Evolutionary conservation across 1,140 invertebrate genomes (phyloP).

Genomic region (Holotrichia oblita): DNA sequence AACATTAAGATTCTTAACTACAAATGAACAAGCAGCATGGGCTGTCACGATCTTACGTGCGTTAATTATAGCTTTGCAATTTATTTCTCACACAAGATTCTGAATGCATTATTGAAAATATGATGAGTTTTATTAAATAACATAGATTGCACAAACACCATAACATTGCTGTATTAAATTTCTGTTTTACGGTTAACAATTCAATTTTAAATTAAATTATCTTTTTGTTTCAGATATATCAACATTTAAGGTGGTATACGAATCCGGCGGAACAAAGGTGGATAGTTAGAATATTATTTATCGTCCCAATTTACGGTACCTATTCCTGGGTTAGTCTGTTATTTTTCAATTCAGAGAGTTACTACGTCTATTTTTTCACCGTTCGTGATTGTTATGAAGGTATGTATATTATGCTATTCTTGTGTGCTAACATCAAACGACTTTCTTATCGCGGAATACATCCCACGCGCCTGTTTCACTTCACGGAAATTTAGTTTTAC

Average conservation of each 20-base stretch:
- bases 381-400: constrained; percentile 99
- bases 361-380: constrained; percentile 99
- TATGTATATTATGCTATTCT: constrained; percentile 59
- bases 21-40: too few species aligned
- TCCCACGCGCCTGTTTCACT: constrained; percentile 2
- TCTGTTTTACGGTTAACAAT: too few species aligned
- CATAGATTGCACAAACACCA: too few species aligned
- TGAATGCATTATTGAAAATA: too few species aligned
- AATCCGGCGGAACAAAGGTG: constrained; percentile 98
- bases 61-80: too few species aligned
- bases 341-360: constrained; percentile 98
- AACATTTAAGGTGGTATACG: constrained; percentile 90
- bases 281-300: constrained; percentile 99
- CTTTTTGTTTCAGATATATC: constrained; percentile 44
- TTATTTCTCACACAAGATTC: too few species aligned
- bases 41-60: too few species aligned
- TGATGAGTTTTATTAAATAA: too few species aligned
- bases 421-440: not conserved
- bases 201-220: too few species aligned
- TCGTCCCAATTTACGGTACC: constrained; percentile 98
- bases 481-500: constrained; percentile 10
- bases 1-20: too few species aligned
- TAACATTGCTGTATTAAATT: too few species aligned
- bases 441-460: not conserved
- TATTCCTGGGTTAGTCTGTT: constrained; percentile 98